Evolutionary conservation across 1,140 invertebrate genomes (phyloP).

Genomic region (Epicauta chinensis): DNA sequence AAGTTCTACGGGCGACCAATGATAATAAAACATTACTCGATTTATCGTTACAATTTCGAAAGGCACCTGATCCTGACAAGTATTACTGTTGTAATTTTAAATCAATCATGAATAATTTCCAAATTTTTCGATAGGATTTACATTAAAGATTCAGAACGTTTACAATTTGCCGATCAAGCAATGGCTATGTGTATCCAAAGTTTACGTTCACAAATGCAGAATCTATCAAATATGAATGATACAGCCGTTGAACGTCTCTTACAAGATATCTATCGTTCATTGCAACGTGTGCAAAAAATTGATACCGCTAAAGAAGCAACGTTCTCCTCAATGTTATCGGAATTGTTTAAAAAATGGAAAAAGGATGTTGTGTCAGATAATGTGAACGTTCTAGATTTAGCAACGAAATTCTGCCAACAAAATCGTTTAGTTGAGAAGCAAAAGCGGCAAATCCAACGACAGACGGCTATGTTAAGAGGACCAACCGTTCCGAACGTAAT

Average conservation of each 20-base stretch:
- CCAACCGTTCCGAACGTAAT: conserved; percentile 8
- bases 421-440: conserved; percentile 35
- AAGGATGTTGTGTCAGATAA: conserved; percentile 44
- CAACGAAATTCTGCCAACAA: conserved; percentile 43
- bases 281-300: conserved; percentile 55
- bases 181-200: conserved; percentile 61
- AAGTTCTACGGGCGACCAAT: conserved; percentile 69
- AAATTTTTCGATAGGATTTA: conserved; percentile 57
- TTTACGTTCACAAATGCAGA: conserved; percentile 44
- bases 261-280: conserved; percentile 57
- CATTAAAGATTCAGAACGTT: conserved; percentile 70
- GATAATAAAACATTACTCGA: conserved; percentile 78
- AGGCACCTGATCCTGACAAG: conserved; percentile 77
- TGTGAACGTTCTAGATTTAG: conserved; percentile 40
- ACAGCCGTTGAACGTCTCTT: conserved; percentile 41
- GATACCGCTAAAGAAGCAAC: conserved; percentile 49
- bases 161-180: conserved; percentile 68
- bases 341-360: conserved; percentile 52
- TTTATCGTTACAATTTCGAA: conserved; percentile 68
- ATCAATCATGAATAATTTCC: conserved; percentile 14
- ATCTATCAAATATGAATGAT: conserved; percentile 28
- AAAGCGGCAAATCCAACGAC: conserved; percentile 14
- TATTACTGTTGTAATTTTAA: conserved; percentile 40
- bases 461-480: conserved; percentile 3
- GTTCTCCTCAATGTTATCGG: conserved; percentile 52